A percentile compares a stretch with the other conserved stretches of the same genome.
Evolutionary conservation across 1,140 invertebrate species (phyloP).

Genomic region (Diorhabda sublineata): DNA sequence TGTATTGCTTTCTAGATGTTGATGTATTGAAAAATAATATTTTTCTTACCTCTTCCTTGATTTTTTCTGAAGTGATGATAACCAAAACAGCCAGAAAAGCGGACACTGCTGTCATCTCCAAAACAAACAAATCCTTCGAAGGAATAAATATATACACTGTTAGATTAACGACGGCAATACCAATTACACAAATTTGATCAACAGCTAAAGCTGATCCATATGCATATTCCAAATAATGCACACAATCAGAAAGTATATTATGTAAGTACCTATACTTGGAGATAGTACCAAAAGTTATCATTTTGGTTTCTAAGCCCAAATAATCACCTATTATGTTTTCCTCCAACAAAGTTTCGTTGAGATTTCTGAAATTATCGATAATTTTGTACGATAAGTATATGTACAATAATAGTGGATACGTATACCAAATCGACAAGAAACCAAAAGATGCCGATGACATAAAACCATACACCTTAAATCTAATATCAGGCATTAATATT

Average conservation of each 20-base stretch:
- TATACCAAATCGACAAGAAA: slow-evolving; percentile 25
- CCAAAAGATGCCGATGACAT: slow-evolving; percentile 17
- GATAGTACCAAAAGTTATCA: slow-evolving; percentile 16
- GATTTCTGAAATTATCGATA: slow-evolving; percentile 20
- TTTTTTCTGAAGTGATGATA: neutral
- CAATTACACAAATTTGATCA: slow-evolving; percentile 23
- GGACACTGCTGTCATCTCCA: slow-evolving; percentile 15
- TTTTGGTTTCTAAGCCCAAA: slow-evolving; percentile 9
- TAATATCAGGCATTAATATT: slow-evolving; percentile 12
- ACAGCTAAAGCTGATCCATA: slow-evolving; percentile 29
- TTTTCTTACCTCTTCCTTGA: slow-evolving; percentile 20
- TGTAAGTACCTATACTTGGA: slow-evolving; percentile 26
- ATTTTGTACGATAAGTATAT: slow-evolving; percentile 29
- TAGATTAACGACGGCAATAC: slow-evolving; percentile 25
- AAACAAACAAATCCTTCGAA: slow-evolving; percentile 7
- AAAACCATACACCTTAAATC: neutral
- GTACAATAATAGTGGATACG: slow-evolving; percentile 21
- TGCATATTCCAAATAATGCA: slow-evolving; percentile 22
- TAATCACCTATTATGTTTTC: slow-evolving; percentile 12
- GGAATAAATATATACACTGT: slow-evolving; percentile 13
- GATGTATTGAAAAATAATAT: neutral
- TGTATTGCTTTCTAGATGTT: too few relatives aligned
- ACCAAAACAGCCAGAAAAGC: neutral
- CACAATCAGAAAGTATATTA: slow-evolving; percentile 24
- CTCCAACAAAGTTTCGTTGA: slow-evolving; percentile 23